These are phyloP conservation scores for Clarias pachynema DNA, from an alignment of 2,797 vertebrate species.

Conservation along the genomic window DNA sequence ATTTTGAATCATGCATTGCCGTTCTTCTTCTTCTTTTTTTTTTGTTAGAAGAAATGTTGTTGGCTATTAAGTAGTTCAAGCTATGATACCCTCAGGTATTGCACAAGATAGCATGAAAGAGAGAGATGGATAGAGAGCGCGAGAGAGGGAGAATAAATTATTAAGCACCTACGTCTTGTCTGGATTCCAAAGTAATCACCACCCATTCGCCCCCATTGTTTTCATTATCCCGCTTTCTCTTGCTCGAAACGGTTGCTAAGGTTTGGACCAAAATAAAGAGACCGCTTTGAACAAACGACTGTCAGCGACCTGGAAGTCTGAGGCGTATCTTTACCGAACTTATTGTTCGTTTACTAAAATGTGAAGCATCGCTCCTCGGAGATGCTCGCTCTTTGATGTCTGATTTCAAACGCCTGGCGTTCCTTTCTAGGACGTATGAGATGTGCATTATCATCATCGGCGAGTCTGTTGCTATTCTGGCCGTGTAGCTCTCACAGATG, in stretches of 20 bases:
- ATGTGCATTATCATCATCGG: slow-evolving; percentile 29
- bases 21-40: no score
- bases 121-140: no score
- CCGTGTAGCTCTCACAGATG: not conserved
- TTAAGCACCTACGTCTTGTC: slow-evolving; percentile 20
- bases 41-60: not conserved
- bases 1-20: not conserved
- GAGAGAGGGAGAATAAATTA: slow-evolving; percentile 14
- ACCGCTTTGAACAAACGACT: slow-evolving; percentile 42
- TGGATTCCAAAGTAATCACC: slow-evolving; percentile 31
- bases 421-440: slow-evolving; percentile 40
- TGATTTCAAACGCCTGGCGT: slow-evolving; percentile 40
- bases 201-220: not conserved
- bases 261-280: slow-evolving; percentile 21
- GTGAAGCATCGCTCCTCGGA: slow-evolving; percentile 36
- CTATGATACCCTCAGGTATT: not conserved
- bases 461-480: slow-evolving; percentile 33
- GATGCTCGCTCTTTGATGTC: slow-evolving; percentile 50
- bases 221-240: slow-evolving; percentile 9
- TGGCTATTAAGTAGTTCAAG: not conserved
- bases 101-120: slow-evolving; percentile 1
- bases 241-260: slow-evolving; percentile 15
- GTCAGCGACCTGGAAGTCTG: slow-evolving; percentile 32
- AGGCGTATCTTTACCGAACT: slow-evolving; percentile 39
- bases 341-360: slow-evolving; percentile 56